phyloP scores from a whole-genome alignment of 2,797 vertebrate genomes.

The Halcyon chelicuti region DNA sequence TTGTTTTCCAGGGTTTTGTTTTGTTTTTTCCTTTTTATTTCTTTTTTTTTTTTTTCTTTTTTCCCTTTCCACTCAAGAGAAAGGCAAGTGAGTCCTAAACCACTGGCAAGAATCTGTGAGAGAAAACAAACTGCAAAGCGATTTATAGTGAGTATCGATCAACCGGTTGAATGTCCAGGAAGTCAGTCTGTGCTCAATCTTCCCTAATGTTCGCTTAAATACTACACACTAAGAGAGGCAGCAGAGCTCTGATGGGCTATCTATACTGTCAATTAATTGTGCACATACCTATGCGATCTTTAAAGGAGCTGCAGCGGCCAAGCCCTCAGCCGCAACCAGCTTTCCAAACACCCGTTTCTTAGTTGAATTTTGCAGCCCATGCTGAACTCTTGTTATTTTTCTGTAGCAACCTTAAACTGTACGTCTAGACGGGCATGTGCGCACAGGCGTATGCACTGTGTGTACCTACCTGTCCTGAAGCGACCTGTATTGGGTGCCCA shows the following conservation, averaged over 20 bases:
- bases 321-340: not conserved
- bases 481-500: accelerated
- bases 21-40: not conserved
- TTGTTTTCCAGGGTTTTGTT: not conserved
- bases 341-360: not conserved
- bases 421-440: accelerated
- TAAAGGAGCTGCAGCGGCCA: not conserved
- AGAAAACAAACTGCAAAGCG: not conserved
- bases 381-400: not conserved
- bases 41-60: not conserved
- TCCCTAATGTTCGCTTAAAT: not conserved
- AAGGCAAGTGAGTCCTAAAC: not conserved
- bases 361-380: not conserved
- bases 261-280: not conserved
- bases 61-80: not conserved
- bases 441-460: too few relatives aligned
- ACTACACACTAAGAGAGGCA: not conserved
- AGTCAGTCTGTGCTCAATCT: not conserved
- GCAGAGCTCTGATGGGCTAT: not conserved
- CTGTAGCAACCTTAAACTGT: not conserved
- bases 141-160: not conserved
- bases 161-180: not conserved
- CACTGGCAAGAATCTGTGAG: not conserved
- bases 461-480: not conserved
- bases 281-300: not conserved